Evolutionary conservation across 1,140 invertebrate species (phyloP), one percentile per base, ranked within the genome.

Genomic region (Drosophila cardini): DNA sequence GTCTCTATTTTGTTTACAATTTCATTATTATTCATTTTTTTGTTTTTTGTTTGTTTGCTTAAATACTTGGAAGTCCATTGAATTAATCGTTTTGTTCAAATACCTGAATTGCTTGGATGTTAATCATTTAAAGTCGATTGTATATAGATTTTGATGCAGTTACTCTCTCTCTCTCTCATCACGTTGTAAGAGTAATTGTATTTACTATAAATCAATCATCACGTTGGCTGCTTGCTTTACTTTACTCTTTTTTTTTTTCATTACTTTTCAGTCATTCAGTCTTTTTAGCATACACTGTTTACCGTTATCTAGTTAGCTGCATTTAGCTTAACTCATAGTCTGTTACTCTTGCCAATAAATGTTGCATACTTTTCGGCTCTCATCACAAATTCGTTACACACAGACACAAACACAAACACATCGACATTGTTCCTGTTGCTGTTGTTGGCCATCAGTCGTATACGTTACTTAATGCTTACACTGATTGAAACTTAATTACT

Each of bases 91-190:
- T 76, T 72, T 58, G 38, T 84, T 89, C 72, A 79, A 83, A 85
- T 89, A 89, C 84, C 84, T 89, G 84, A 89, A 89, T 89, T 89
- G 74, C 85, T 89, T 89, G 84, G 84, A 89, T 89, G 84, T 80
- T 82, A 43, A 43, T 40, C 60, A 4, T 58, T 38, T 55, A 53
- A 38, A 60, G 50, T 53, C 53, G 58, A 46, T 62, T 50, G 32
- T 34, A 50, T 34, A 50, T 50, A 65, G 61, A 65, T 65, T n/a
- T n/a, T n/a, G n/a, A n/a, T n/a, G n/a, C n/a, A n/a, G n/a, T n/a
- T n/a, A n/a, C n/a, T n/a, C n/a, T n/a, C n/a, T 64, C n/a, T 56
- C 26, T 48, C n/a, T n/a, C 21, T 48, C 43, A 16, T 18, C 18
- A 18, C 21, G 10, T 18, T 15, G 21, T 18, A 18, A 45, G 43